Evolutionary conservation across 2,797 vertebrate species (phyloP), one percentile per base, ranked within the genome.

Genomic region (Myotis pilosus): DNA sequence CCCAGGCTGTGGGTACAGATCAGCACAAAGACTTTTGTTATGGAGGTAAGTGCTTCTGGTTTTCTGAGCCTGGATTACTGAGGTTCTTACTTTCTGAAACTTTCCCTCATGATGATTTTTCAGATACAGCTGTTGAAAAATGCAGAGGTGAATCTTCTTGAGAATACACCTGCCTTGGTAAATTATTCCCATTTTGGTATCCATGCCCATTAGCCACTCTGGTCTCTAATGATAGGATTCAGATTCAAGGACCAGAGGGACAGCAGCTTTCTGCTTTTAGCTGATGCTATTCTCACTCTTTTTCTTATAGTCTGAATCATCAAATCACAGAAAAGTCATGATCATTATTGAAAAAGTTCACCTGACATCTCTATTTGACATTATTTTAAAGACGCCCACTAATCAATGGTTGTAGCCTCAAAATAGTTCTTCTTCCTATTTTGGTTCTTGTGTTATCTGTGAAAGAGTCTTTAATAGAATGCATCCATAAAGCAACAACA

Each of bases 71-170:
- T 91, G 85, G 53, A 93, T 87, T 95, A 80, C 44, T 82, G 68
- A 68, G 92, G 95, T 82, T 95, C 76, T 96, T 96, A 75, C 94
- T 97, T 97, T 97, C 28, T 96, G 95, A 88, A 96, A 92, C 93
- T 96, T 96, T 90, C 87, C 30, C 23, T 91, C 16, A 57, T 80
- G 36, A 3, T 74, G 1, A 1, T 76, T 47, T 47, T 0, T 82
- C 85, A 19, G 78, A 62, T 10, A 87, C 23, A 97, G 78, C 66
- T 97, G 62, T 41, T 74, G 12, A 81, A 94, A 87, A 94, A 92
- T 8, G 30, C 0, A 33, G 1, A 69, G 90, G 93, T 49, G 72
- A 95, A 81, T 84, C 62, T 95, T 93, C 85, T 79, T 72, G 33
- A 92, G 38, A 95, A 94, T 94, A 64, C 20, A 74, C 62, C 75